Base-by-base conservation (phyloP, 2,797 vertebrate species). In the Huso huso region DNA sequence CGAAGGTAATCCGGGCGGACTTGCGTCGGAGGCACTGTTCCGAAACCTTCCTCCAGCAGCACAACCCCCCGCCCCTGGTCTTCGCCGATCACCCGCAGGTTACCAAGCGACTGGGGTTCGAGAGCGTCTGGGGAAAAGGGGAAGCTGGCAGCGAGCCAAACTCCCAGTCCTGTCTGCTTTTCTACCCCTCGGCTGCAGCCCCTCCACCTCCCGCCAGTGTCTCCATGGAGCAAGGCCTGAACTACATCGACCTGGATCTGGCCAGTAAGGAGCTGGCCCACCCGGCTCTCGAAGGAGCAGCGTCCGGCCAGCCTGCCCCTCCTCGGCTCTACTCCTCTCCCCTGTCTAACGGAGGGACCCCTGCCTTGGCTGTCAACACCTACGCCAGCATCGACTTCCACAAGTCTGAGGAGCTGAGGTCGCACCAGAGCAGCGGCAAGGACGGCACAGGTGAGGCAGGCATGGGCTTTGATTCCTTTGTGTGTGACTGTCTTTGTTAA, bases 351-450 rank as follows among this genome's bases (percentile, higher is more conserved):
- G 76, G 69, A 18, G 83, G 78, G 60, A 80, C 77, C 52, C 70
- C 83, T 48, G 73, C 71, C 1, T 73, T 23, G 5, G 76, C 50
- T 6, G 77, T 79, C 74, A 91, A 91, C 73, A 86, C 84, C 3
- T 94, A 93, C 0, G 86, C 90, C 75, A 86, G 87, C 85, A 92
- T 91, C 0, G 85, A 94, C 79, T 93, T 93, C 83, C 92, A 90
- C 78, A 90, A 89, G 77, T 85, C 87, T 0, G 74, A 79, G 58
- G 88, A 90, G 76, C 82, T 90, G 70, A 80, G 88, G 64, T 85
- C 81, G 6, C 83, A 86, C 73, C 84, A 88, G 72, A 82, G 84
- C 3, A 84, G 83, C 63, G 87, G 73, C 78, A 86, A 86, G 65
- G 88, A 91, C 37, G 86, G 86, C 76, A 88, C 89, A 81, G 83